Evolutionary conservation across 2,113 vertebrate genomes (phyloP).

Genomic region (Aegotheles bennettii): DNA sequence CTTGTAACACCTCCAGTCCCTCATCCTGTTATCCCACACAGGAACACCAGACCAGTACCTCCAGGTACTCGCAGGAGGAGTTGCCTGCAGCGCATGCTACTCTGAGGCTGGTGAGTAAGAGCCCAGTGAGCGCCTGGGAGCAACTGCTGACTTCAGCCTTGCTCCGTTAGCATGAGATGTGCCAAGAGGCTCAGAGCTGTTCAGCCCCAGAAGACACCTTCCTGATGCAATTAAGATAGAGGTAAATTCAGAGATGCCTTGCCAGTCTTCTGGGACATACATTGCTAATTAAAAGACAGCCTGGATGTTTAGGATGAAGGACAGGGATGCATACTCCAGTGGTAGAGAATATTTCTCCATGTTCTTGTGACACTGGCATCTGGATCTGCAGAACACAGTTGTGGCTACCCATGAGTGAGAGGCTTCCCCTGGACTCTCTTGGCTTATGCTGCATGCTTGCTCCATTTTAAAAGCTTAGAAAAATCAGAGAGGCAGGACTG

Average conservation of each 20-base stretch:
- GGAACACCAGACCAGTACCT: not conserved
- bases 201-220: not conserved
- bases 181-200: not conserved
- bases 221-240: slow-evolving; percentile 28
- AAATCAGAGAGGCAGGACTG: not conserved
- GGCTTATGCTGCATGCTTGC: not conserved
- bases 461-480: not conserved
- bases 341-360: not conserved
- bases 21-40: fast-evolving
- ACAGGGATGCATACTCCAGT: fast-evolving
- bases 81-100: not conserved
- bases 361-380: not conserved
- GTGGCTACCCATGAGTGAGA: not conserved
- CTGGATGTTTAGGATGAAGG: not conserved
- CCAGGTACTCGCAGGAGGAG: fast-evolving
- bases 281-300: not conserved
- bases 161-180: not conserved
- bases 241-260: not conserved
- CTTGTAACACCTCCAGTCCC: not conserved
- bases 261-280: not conserved
- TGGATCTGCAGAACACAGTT: not conserved
- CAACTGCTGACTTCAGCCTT: not conserved
- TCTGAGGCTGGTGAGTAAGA: not conserved
- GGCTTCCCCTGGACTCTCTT: not conserved
- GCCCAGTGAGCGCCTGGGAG: not conserved